A percentile compares a stretch with the other conserved stretches of the same genome.
phyloP scores from a whole-genome alignment of 2,888 invertebrate species.

The Pharmacophagus antenor region DNA sequence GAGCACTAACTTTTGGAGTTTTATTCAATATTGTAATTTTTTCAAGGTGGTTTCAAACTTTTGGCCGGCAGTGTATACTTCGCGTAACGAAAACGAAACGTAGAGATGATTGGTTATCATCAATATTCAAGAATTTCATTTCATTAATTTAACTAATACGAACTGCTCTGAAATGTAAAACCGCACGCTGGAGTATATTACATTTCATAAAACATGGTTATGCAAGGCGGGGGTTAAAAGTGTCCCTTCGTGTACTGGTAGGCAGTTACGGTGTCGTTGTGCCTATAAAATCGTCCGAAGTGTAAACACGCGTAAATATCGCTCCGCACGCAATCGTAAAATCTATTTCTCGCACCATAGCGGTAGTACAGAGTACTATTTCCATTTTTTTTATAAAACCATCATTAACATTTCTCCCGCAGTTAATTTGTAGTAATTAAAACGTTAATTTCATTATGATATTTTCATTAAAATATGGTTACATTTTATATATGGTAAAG shows the following conservation, averaged over 20 bases:
- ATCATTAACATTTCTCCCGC: conserved; percentile 30
- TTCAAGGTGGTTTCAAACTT: too few relatives aligned
- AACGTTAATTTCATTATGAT: conserved; percentile 17
- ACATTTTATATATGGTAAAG: background rate
- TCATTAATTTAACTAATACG: background rate
- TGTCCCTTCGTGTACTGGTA: conserved; percentile 51
- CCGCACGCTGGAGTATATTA: background rate
- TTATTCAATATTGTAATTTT: too few relatives aligned
- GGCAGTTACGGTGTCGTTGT: conserved; percentile 70
- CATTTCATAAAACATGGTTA: background rate
- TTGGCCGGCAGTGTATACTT: too few relatives aligned
- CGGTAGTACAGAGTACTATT: conserved; percentile 50
- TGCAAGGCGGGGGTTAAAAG: conserved; percentile 36
- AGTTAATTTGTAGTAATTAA: conserved; percentile 25
- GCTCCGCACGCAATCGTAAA: conserved; percentile 75
- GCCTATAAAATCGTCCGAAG: conserved; percentile 77
- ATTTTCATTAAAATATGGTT: conserved; percentile 11
- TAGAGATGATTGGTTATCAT: too few relatives aligned
- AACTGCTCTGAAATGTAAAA: background rate
- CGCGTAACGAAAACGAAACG: too few relatives aligned
- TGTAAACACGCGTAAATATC: conserved; percentile 79
- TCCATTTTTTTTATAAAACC: conserved; percentile 46
- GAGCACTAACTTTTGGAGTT: too few relatives aligned
- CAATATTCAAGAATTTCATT: background rate
- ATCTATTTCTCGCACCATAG: conserved; percentile 75